phyloP scores from a whole-genome alignment of 2,888 invertebrate species.

The Pediacus dermestoides region DNA sequence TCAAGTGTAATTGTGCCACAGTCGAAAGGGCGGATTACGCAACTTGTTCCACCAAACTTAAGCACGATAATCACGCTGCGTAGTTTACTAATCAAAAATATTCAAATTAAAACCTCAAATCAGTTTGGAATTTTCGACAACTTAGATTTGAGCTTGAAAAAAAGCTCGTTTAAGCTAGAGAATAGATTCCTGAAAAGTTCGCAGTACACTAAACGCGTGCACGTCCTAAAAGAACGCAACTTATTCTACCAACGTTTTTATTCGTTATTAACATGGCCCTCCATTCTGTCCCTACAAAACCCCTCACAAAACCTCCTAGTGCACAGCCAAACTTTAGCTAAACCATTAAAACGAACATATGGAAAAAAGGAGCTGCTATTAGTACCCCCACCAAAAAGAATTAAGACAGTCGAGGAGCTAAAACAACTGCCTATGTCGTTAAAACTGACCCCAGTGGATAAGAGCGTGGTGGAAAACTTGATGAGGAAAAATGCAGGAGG shows the following conservation, averaged over 20 bases:
- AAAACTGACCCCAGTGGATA: too few species aligned
- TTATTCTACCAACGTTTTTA: constrained; percentile 25
- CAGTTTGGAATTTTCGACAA: not conserved
- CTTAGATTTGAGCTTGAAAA: not conserved
- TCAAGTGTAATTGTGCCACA: not conserved
- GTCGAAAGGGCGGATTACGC: constrained; percentile 5
- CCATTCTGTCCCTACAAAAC: constrained; percentile 24
- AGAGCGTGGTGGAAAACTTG: too few species aligned
- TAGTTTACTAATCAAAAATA: constrained; percentile 27
- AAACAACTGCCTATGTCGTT: too few species aligned
- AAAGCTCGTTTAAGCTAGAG: too few species aligned
- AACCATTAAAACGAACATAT: too few species aligned
- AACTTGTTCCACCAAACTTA: constrained; percentile 30
- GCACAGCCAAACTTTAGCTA: too few species aligned
- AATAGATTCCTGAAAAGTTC: not conserved
- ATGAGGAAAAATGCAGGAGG: too few species aligned
- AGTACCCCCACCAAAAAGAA: too few species aligned
- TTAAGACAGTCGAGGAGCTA: too few species aligned
- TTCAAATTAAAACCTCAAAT: constrained; percentile 16
- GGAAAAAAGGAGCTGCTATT: too few species aligned
- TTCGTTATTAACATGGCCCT: constrained; percentile 27
- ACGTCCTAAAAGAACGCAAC: constrained; percentile 14
- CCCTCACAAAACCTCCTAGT: too few species aligned
- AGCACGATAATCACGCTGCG: constrained; percentile 30
- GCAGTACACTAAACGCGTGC: not conserved